Percentiles rank a stretch among this genome's conserved stretches.
phyloP scores from a whole-genome alignment of 2,888 invertebrate genomes.

The Nemotelus pantherinus region DNA sequence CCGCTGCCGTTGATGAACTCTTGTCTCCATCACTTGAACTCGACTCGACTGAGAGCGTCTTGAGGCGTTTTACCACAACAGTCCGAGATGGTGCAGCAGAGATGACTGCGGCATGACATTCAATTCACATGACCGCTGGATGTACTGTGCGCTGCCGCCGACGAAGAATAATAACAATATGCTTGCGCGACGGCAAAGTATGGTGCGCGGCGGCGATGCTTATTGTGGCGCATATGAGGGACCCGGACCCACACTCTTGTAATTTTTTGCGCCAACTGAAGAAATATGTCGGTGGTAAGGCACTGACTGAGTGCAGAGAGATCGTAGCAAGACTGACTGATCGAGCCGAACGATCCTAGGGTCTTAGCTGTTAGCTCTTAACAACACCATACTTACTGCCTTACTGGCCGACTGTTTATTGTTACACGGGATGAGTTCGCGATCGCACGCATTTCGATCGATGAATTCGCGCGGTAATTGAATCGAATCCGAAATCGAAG shows the following conservation, averaged over 20 bases:
- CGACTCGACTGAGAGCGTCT: not conserved
- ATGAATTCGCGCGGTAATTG: constrained; percentile 40
- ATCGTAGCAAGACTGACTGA: constrained; percentile 6
- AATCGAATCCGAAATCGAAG: too few species aligned
- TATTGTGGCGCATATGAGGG: constrained; percentile 31
- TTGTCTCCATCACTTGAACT: not conserved
- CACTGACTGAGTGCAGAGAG: constrained; percentile 2
- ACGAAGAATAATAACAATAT: constrained; percentile 32
- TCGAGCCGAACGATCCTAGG: constrained; percentile 35
- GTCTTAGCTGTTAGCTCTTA: constrained; percentile 3
- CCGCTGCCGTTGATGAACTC: not conserved
- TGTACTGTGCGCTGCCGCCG: not conserved
- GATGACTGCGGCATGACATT: not conserved
- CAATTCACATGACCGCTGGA: constrained; percentile 12
- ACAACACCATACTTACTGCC: constrained; percentile 15
- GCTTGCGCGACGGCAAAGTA: not conserved
- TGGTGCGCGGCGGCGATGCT: constrained; percentile 1
- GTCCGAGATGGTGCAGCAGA: too few species aligned
- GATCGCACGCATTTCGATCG: constrained; percentile 46
- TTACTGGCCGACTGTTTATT: constrained; percentile 38
- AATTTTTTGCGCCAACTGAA: not conserved
- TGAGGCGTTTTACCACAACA: not conserved
- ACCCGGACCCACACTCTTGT: constrained; percentile 37
- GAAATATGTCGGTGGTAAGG: constrained; percentile 36
- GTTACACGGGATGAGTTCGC: constrained; percentile 47